Evolutionary conservation across 2,113 vertebrate genomes (phyloP).

Genomic region (Tenebrosternarchus preto): DNA sequence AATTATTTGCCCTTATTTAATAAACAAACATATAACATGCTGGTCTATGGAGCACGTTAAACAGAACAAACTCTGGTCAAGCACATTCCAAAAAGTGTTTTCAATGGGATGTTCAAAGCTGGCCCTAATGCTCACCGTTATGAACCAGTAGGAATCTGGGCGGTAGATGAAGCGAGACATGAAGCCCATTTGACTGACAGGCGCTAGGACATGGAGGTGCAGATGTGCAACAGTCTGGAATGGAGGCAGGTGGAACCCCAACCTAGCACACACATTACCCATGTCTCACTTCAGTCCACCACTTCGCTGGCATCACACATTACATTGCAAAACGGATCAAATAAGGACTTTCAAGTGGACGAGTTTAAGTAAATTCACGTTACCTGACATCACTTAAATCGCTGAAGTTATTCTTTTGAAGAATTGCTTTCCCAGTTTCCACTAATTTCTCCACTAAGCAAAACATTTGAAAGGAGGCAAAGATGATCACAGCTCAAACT

Average conservation of each 20-base stretch:
- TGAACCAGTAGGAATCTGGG: constrained; percentile 92
- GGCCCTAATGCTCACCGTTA: constrained; percentile 80
- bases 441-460: constrained; percentile 86
- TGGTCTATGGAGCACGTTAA: not conserved
- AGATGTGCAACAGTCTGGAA: constrained; percentile 92
- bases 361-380: not conserved
- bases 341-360: not conserved
- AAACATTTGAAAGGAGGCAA: constrained; percentile 34
- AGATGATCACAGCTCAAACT: not conserved
- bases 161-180: constrained; percentile 86
- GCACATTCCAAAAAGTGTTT: not conserved
- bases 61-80: not conserved
- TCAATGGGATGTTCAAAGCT: not conserved
- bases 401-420: constrained; percentile 82
- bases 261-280: constrained; percentile 73
- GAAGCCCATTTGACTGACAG: constrained; percentile 86
- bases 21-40: too few relatives aligned
- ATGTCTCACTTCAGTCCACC: not conserved
- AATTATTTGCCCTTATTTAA: not conserved
- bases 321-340: not conserved
- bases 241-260: constrained; percentile 95
- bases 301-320: not conserved
- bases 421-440: constrained; percentile 82
- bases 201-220: constrained; percentile 94
- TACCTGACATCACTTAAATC: constrained; percentile 88